Evolutionary conservation across 2,797 vertebrate genomes (phyloP).

Genomic region (Halcyon badia): DNA sequence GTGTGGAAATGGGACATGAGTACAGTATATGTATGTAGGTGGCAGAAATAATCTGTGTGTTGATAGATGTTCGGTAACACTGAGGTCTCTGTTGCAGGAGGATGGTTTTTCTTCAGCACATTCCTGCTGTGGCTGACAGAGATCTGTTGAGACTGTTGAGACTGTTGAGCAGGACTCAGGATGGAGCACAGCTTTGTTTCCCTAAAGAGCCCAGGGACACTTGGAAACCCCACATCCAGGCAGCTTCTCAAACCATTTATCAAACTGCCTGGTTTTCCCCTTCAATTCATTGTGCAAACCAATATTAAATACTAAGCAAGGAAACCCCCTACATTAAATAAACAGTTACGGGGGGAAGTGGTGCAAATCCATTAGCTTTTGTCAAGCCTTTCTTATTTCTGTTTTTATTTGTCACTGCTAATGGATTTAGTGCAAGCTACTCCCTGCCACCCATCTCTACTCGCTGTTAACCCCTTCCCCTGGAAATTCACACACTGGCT

Average conservation of each 20-base stretch:
- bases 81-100: neutral
- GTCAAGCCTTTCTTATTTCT: conserved; percentile 7
- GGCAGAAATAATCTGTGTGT: neutral
- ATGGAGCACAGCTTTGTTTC: neutral
- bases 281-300: neutral
- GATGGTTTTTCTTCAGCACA: fast-evolving
- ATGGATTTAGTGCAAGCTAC: conserved; percentile 20
- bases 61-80: neutral
- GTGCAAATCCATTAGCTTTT: conserved; percentile 37
- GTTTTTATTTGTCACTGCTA: conserved; percentile 46
- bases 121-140: neutral
- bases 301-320: neutral
- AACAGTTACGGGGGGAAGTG: neutral
- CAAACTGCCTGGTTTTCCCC: neutral
- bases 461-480: conserved; percentile 39
- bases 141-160: neutral
- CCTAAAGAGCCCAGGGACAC: neutral
- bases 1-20: neutral
- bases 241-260: neutral
- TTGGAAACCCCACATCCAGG: neutral
- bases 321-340: neutral
- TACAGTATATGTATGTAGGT: neutral
- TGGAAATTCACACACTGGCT: conserved; percentile 3
- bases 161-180: neutral
- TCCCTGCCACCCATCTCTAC: neutral